A percentile compares a stretch with the other conserved stretches of the same genome.
These are phyloP conservation scores for Colinus virginianus DNA, from an alignment of 2,113 vertebrate genomes.

Conservation along the genomic window DNA sequence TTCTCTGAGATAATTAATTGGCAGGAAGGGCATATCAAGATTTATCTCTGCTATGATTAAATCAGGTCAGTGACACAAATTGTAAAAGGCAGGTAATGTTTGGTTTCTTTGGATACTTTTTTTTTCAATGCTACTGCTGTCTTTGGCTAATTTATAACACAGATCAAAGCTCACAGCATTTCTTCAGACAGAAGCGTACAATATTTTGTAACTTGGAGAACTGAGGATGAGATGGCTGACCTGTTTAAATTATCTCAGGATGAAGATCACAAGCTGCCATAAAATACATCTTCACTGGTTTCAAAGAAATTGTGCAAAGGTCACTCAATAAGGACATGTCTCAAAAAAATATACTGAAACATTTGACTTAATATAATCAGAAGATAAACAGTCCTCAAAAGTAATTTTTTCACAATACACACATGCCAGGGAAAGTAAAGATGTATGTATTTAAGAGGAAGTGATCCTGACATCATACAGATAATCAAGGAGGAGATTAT, in stretches of 20 bases:
- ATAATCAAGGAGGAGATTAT: conserved; percentile 33
- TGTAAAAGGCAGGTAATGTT: neutral
- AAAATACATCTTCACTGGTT: neutral
- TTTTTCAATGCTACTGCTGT: neutral
- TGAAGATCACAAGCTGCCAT: neutral
- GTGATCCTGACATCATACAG: neutral
- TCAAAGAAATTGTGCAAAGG: neutral
- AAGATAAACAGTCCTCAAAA: neutral
- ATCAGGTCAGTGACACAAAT: neutral
- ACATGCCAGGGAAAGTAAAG: neutral
- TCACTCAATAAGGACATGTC: neutral
- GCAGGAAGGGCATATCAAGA: neutral
- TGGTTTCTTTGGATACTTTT: neutral
- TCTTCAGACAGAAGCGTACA: neutral
- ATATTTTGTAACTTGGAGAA: neutral
- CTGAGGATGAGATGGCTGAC: neutral
- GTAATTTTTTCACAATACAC: neutral
- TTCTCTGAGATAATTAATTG: neutral
- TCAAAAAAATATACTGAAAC: neutral
- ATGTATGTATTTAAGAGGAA: neutral
- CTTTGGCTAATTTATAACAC: neutral
- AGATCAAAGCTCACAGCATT: neutral
- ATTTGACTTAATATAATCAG: neutral
- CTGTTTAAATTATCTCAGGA: neutral
- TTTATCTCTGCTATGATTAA: neutral